Percentiles rank a stretch among this genome's conserved stretches.
These are phyloP conservation scores for Syndactyla subalaris DNA, from an alignment of 2,797 vertebrate genomes.

Conservation along the genomic window DNA sequence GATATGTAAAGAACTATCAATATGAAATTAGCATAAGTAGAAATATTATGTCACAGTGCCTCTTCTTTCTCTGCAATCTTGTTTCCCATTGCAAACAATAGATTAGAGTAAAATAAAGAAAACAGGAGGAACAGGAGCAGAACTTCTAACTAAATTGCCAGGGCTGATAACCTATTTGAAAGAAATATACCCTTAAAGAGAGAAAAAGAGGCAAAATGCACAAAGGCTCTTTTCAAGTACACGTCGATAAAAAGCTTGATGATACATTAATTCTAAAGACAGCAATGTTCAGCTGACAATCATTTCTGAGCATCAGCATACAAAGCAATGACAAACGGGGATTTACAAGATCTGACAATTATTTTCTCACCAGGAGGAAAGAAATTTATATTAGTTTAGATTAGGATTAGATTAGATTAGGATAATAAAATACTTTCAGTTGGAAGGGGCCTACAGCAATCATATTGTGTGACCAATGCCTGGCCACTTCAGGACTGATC, in stretches of 20 bases:
- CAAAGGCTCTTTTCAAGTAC: not conserved
- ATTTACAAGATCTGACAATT: not conserved
- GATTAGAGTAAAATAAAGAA: not conserved
- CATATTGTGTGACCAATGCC: not conserved
- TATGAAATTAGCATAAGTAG: not conserved
- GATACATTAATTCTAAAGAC: not conserved
- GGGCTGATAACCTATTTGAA: not conserved
- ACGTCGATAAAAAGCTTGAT: not conserved
- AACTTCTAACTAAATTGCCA: not conserved
- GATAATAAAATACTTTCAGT: not conserved
- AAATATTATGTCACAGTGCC: not conserved
- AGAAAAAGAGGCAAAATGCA: not conserved
- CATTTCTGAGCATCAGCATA: not conserved
- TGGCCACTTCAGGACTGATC: not conserved
- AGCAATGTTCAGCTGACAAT: not conserved
- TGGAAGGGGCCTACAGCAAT: not conserved
- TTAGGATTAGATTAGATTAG: not conserved
- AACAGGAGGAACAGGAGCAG: not conserved
- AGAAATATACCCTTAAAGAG: not conserved
- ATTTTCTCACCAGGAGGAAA: not conserved
- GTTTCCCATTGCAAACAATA: not conserved
- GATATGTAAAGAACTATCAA: not conserved
- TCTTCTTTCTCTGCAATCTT: not conserved
- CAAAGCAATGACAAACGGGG: not conserved
- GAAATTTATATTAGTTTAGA: not conserved